phyloP scores from a whole-genome alignment of 2,888 invertebrate genomes.

The Melitaea athalia region DNA sequence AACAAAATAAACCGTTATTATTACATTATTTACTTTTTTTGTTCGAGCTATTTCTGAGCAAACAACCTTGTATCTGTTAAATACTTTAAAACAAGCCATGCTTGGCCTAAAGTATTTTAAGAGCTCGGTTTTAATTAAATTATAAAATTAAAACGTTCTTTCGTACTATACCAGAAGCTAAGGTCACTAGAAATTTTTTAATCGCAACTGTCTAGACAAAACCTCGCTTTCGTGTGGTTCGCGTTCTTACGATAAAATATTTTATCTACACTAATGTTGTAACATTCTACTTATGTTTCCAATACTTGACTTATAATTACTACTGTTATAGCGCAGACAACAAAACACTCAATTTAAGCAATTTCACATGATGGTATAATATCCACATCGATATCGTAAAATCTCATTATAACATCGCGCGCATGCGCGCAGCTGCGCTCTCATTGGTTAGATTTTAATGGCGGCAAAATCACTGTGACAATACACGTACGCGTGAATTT shows the following conservation, averaged over 20 bases:
- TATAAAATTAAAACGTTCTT: slow-evolving; percentile 5
- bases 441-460: too few species aligned
- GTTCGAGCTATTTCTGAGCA: slow-evolving; percentile 6
- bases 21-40: slow-evolving; percentile 9
- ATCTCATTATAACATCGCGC: too few species aligned
- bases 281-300: too few species aligned
- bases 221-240: slow-evolving; percentile 36
- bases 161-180: slow-evolving; percentile 11
- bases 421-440: too few species aligned
- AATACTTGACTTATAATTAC: too few species aligned
- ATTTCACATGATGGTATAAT: too few species aligned
- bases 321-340: too few species aligned
- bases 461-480: too few species aligned
- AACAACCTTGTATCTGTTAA: slow-evolving; percentile 4
- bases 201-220: slow-evolving; percentile 41
- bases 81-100: slow-evolving; percentile 14
- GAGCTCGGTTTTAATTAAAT: slow-evolving; percentile 11
- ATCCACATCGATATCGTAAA: too few species aligned
- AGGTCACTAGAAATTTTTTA: slow-evolving; percentile 35
- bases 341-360: too few species aligned
- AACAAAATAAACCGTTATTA: neutral
- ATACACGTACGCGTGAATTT: too few species aligned
- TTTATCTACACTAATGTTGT: too few species aligned
- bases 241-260: slow-evolving; percentile 29
- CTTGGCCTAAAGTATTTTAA: slow-evolving; percentile 12